Base-by-base conservation (phyloP, 35 echinoderm and acorn worm species). In the Heliocidaris erythrogramma region DNA sequence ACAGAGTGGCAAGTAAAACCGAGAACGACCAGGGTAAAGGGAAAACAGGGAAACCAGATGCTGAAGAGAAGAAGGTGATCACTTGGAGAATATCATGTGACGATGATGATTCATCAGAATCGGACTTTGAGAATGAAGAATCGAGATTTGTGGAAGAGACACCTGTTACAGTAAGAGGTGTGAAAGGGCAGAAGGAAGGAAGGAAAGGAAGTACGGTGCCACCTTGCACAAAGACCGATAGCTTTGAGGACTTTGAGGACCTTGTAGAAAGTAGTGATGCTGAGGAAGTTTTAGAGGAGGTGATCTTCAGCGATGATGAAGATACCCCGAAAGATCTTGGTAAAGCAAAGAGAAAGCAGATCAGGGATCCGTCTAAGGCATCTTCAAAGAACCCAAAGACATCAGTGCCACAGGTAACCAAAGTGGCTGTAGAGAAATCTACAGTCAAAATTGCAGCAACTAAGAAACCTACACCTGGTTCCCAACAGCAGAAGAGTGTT, bases 271-370 rank as follows among this genome's bases (percentile, higher is more conserved):
- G 91, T 9, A n/a, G n/a, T 9, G 49, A 92, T 5, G 91, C 91
- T 52, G 91, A 92, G 91, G 91, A 92, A 30, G 91, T 92, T 59
- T 59, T 52, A 59, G 91, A 92, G 49, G 91, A 92, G 30, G 91
- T 92, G 47, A n/a, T 92, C 49, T 92, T 92, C 91, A 92, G 49
- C 27, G 91, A 59, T 30, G 91, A 92, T 13, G 91, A 92, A 13
- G 48, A 92, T 24, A 78, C 18, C 7, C 65, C 65, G 7, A 78
- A 21, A 78, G 65, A 78, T 24, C 18, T 78, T n/a, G 21, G 65
- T 78, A 78, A 78, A 27, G 65, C 65, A 27, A 78, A 18, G 65
- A 78, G 21, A 78, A 78, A 78, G 65, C 65, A 27, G 4, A 27
- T 78, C 65, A 78, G 27, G 65, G 65, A 78, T 4, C 65, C 65